A percentile compares a stretch with the other conserved stretches of the same genome.
Conservation (phyloP, 2,797 vertebrate genomes). For the Sebastes taczanowskii region DNA sequence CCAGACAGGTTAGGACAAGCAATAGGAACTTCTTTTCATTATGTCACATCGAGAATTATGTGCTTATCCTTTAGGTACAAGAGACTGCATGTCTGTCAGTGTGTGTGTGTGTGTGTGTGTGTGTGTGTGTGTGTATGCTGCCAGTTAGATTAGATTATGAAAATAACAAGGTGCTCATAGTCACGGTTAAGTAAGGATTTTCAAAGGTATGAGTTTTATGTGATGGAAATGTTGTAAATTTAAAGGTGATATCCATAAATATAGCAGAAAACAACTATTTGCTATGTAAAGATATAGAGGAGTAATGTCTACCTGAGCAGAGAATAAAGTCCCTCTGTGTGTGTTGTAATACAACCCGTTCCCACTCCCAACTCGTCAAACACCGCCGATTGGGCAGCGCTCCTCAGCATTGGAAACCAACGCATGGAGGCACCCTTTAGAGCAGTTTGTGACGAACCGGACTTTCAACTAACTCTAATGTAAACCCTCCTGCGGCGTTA, state of each 20-base stretch:
- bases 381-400: too few species aligned
- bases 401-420: too few species aligned
- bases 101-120: constrained; percentile 2
- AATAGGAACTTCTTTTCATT: constrained; percentile 47
- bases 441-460: too few species aligned
- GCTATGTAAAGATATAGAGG: too few species aligned
- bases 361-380: too few species aligned
- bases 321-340: too few species aligned
- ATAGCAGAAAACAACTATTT: too few species aligned
- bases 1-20: constrained; percentile 64
- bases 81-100: constrained; percentile 40
- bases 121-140: background rate
- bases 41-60: constrained; percentile 50
- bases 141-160: background rate
- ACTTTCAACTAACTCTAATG: too few species aligned
- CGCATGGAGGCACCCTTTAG: too few species aligned
- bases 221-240: background rate
- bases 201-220: constrained; percentile 5
- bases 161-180: background rate
- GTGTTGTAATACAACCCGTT: too few species aligned
- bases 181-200: constrained; percentile 1
- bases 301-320: too few species aligned
- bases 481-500: too few species aligned
- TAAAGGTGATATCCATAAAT: background rate
- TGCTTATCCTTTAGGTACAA: constrained; percentile 43